phyloP scores from a whole-genome alignment of 2,797 vertebrate genomes.

The Sebastes trivittatus region DNA sequence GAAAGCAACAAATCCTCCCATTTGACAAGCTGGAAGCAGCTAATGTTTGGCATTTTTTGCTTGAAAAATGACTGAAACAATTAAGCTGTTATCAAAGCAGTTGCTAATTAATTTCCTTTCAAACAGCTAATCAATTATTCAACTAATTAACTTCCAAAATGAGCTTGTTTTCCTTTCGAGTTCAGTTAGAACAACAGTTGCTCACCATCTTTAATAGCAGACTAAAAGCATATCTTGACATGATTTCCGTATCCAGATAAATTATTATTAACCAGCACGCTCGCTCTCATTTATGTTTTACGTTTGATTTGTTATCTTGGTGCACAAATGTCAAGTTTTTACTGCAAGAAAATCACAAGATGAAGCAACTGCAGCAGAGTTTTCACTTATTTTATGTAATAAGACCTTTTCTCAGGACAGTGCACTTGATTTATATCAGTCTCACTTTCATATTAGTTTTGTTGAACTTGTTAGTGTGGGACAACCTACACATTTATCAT shows the following conservation, averaged over 20 bases:
- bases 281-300: not conserved
- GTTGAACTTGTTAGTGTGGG: too few relatives aligned
- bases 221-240: not conserved
- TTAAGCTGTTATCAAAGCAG: too few relatives aligned
- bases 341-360: not conserved
- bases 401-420: too few relatives aligned
- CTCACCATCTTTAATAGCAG: not conserved
- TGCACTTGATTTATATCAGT: too few relatives aligned
- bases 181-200: too few relatives aligned
- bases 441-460: too few relatives aligned
- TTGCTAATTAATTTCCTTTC: too few relatives aligned
- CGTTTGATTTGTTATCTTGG: not conserved
- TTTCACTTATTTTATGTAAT: too few relatives aligned
- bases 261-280: not conserved
- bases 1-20: not conserved
- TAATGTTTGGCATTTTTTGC: not conserved
- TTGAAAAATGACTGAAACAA: too few relatives aligned
- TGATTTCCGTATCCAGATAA: not conserved
- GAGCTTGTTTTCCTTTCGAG: too few relatives aligned
- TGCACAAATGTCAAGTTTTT: not conserved
- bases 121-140: too few relatives aligned
- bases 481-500: accelerated
- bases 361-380: not conserved
- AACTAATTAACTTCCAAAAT: too few relatives aligned
- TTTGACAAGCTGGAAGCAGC: not conserved